phyloP scores from a whole-genome alignment of 2,888 invertebrate species.

The Toxonevra muliebris region DNA sequence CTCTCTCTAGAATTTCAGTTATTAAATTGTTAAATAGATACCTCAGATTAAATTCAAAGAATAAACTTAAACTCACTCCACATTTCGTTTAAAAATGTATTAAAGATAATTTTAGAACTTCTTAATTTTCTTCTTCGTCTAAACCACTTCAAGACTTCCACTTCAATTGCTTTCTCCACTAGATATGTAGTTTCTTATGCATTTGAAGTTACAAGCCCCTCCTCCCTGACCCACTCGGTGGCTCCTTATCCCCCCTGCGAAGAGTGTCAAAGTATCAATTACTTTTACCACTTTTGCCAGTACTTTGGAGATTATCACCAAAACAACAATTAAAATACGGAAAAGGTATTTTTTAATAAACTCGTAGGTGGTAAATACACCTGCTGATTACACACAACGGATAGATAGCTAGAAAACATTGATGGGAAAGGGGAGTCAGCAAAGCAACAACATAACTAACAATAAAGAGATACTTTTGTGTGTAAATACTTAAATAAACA shows the following conservation, averaged over 20 bases:
- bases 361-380: neutral
- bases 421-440: neutral
- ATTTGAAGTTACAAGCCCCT: no score
- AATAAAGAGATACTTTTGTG: neutral
- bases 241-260: slow-evolving; percentile 8
- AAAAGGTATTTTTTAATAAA: slow-evolving; percentile 2
- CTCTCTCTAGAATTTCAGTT: no score
- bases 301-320: slow-evolving; percentile 6
- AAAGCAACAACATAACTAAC: neutral
- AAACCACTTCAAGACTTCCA: no score
- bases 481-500: neutral
- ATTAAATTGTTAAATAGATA: no score
- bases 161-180: no score
- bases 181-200: no score
- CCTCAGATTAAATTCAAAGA: no score
- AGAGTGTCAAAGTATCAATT: slow-evolving; percentile 38
- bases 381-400: neutral
- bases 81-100: no score
- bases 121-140: no score
- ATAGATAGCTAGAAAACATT: neutral
- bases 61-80: no score
- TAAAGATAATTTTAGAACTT: no score
- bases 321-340: neutral
- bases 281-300: slow-evolving; percentile 3
- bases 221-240: no score